Evolutionary conservation across 2,888 invertebrate genomes (phyloP).

Genomic region (Vesta saturnalis): DNA sequence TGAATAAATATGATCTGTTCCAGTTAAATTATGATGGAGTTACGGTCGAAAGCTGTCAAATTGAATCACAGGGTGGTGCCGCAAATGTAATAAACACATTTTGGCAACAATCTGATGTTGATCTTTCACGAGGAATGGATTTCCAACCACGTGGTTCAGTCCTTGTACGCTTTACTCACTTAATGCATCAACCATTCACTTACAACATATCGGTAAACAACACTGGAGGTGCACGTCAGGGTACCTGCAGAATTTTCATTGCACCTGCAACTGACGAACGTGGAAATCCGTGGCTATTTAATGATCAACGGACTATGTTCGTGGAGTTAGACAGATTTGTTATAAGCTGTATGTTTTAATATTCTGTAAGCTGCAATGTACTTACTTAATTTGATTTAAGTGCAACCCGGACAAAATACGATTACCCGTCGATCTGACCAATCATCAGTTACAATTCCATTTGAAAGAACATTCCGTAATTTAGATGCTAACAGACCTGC

Average conservation of each 20-base stretch:
- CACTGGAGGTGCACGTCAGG: conserved; percentile 64
- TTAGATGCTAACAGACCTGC: conserved; percentile 70
- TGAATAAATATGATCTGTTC: conserved; percentile 35
- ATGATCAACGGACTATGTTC: conserved; percentile 73
- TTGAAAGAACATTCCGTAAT: conserved; percentile 82
- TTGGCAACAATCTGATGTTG: conserved; percentile 84
- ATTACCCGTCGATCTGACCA: conserved; percentile 74
- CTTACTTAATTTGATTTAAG: too few species aligned
- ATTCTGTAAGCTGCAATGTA: too few species aligned
- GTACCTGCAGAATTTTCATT: conserved; percentile 76
- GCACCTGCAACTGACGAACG: conserved; percentile 75
- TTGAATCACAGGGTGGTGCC: conserved; percentile 65
- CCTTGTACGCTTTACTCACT: conserved; percentile 78
- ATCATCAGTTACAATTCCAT: conserved; percentile 87
- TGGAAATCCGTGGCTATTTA: conserved; percentile 66
- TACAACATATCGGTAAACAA: conserved; percentile 65
- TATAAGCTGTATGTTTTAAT: conserved; percentile 70
- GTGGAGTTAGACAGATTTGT: conserved; percentile 80
- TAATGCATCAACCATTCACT: conserved; percentile 77
- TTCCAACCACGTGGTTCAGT: conserved; percentile 81
- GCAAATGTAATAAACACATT: conserved; percentile 73
- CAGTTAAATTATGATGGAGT: conserved; percentile 74
- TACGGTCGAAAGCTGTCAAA: conserved; percentile 67
- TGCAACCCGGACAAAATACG: conserved; percentile 73
- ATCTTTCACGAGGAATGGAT: conserved; percentile 83